These are phyloP conservation scores for Teleogryllus occipitalis DNA, from an alignment of 1,140 invertebrate species.

Conservation along the genomic window DNA sequence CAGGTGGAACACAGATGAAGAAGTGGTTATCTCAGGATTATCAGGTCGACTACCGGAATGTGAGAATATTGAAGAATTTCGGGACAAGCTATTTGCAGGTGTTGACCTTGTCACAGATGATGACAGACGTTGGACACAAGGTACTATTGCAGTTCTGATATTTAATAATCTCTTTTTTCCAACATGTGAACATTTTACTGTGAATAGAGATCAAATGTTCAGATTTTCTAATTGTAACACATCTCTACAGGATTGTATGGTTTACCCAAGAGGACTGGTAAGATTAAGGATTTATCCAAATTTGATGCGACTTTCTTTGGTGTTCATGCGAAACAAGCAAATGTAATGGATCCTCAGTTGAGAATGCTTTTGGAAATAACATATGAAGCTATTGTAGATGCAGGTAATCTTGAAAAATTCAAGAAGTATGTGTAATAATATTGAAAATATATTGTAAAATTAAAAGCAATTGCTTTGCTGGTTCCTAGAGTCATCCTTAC, in stretches of 20 bases:
- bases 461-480: neutral
- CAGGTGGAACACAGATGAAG: constrained; percentile 43
- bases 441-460: constrained; percentile 17
- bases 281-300: constrained; percentile 76
- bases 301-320: constrained; percentile 94
- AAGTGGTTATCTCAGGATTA: constrained; percentile 81
- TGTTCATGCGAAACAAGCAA: constrained; percentile 86
- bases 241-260: constrained; percentile 53
- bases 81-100: constrained; percentile 71
- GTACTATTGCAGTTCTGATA: constrained; percentile 31
- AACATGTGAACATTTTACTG: neutral
- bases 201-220: neutral
- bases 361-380: constrained; percentile 86
- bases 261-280: constrained; percentile 75
- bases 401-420: constrained; percentile 44
- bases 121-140: constrained; percentile 66
- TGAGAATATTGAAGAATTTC: constrained; percentile 80
- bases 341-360: constrained; percentile 92
- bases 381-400: constrained; percentile 90
- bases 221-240: neutral
- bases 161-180: neutral
- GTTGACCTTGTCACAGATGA: constrained; percentile 85
- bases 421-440: neutral
- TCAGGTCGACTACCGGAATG: constrained; percentile 86
- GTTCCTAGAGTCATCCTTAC: no score